A percentile compares a stretch with the other conserved stretches of the same genome.
phyloP scores from a whole-genome alignment of 2,888 invertebrate species.

The Drosophila subsilvestris region DNA sequence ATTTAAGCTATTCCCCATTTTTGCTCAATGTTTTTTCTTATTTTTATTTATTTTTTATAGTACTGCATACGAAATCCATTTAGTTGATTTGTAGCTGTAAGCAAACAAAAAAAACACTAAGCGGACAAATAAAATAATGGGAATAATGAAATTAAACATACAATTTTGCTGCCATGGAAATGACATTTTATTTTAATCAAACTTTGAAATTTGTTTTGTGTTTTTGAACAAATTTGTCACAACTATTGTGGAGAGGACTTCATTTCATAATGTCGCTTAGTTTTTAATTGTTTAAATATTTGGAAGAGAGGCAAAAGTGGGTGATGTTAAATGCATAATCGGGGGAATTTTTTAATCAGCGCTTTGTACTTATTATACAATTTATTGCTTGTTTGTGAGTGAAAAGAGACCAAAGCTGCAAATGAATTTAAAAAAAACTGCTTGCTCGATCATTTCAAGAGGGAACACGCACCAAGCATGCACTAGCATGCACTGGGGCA shows the following conservation, averaged over 20 bases:
- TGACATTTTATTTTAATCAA: conserved; percentile 40
- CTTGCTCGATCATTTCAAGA: not conserved
- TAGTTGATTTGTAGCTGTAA: conserved; percentile 35
- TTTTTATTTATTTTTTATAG: not conserved
- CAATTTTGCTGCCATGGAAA: conserved; percentile 20
- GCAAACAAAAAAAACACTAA: not conserved
- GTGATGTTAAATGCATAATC: too few species aligned
- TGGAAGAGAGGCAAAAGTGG: not conserved
- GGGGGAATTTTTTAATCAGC: too few species aligned
- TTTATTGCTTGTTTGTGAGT: too few species aligned
- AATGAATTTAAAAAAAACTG: not conserved
- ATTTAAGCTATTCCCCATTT: conserved; percentile 17
- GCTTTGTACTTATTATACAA: too few species aligned
- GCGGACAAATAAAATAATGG: conserved; percentile 24
- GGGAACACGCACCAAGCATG: not conserved
- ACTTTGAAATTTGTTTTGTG: conserved; percentile 24
- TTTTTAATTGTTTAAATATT: not conserved
- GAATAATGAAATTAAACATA: conserved; percentile 35
- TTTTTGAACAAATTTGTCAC: conserved; percentile 20
- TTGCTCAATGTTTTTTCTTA: not conserved
- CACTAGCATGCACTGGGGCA: not conserved
- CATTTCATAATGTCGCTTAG: not conserved
- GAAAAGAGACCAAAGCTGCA: not conserved
- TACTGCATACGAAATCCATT: conserved; percentile 29
- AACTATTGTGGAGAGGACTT: not conserved